Percentiles rank a stretch among this genome's conserved stretches.
These are phyloP conservation scores for Epistrophella euchroma DNA, from an alignment of 2,888 invertebrate species.

Conservation along the genomic window DNA sequence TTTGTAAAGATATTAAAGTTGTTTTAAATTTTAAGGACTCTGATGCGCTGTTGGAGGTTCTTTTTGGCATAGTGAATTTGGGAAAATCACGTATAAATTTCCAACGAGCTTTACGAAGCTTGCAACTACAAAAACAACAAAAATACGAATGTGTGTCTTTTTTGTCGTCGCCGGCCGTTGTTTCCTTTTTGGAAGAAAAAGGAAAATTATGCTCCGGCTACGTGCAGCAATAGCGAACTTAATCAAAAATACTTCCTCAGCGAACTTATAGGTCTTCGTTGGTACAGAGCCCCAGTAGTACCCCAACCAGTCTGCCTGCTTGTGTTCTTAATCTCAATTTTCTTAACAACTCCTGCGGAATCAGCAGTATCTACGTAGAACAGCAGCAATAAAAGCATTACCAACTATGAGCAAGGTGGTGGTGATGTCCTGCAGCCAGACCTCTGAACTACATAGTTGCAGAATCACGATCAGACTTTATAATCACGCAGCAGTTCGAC, in stretches of 20 bases:
- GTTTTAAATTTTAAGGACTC: constrained; percentile 46
- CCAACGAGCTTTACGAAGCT: constrained; percentile 17
- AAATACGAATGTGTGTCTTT: constrained; percentile 59
- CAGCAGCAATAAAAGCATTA: constrained; percentile 1
- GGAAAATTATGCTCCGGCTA: constrained; percentile 58
- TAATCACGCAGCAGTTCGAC: constrained; percentile 65
- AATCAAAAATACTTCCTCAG: constrained; percentile 69
- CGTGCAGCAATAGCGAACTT: constrained; percentile 71
- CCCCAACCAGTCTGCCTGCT: constrained; percentile 33
- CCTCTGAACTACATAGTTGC: constrained; percentile 58
- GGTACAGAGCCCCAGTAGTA: no score
- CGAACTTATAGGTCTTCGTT: constrained; percentile 14
- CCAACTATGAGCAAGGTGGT: constrained; percentile 4
- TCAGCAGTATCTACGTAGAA: constrained; percentile 9
- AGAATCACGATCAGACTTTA: constrained; percentile 61
- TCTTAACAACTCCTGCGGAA: constrained; percentile 71
- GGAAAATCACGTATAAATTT: constrained; percentile 66
- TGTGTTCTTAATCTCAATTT: constrained; percentile 73
- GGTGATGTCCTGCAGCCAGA: constrained; percentile 58
- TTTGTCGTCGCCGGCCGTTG: constrained; percentile 59
- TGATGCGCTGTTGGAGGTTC: background rate
- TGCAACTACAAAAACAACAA: constrained; percentile 16
- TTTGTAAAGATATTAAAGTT: constrained; percentile 46
- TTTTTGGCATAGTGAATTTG: constrained; percentile 42
- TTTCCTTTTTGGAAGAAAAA: constrained; percentile 31